Evolutionary conservation across 2,888 invertebrate genomes (phyloP), one percentile per base, ranked within the genome.

Genomic region (Drosophila anomalata): DNA sequence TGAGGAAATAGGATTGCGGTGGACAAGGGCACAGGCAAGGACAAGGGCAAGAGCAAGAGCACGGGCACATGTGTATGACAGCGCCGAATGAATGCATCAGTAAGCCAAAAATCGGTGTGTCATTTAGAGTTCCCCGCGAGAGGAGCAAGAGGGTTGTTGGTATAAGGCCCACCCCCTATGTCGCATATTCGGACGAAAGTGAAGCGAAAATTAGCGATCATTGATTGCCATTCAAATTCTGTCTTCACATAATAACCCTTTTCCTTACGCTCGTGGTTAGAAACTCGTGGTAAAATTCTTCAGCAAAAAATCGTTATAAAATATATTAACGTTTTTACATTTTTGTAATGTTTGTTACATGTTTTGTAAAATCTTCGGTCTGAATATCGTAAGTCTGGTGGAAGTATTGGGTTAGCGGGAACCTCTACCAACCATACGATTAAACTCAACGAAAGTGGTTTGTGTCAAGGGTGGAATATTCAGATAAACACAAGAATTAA

Each of bases 1-100:
- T 12, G 5, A 33, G 46, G 20, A n/a, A 47, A 41, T 7, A 20
- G 29, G 54, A 29, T 22, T 58, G 46, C 4, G 33, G n/a, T 41
- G 17, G 41, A 8, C 41, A 41, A 14, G n/a, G 33, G 6, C 33
- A 33, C 5, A n/a, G 33, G n/a, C 12, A n/a, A 17, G 17, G 17
- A 1, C 17, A 1, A 17, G 17, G 17, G 17, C 17, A 17, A 17
- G 17, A 14, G 17, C 41, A 41, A 7, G n/a, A n/a, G 6, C 33
- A 33, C 5, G 33, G 33, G 33, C 12, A n/a, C 33, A 33, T 12
- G 29, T 29, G 29, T 29, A 9, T 29, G 29, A 29, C 29, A 29
- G 29, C 29, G 29, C 29, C 29, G 29, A 29, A 9, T 3, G 9
- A 29, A 29, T 29, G n/a, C 33, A 33, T 33, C 33, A 33, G 33